A percentile compares a stretch with the other conserved stretches of the same genome.
phyloP scores from a whole-genome alignment of 2,797 vertebrate species.

The Tapera naevia region DNA sequence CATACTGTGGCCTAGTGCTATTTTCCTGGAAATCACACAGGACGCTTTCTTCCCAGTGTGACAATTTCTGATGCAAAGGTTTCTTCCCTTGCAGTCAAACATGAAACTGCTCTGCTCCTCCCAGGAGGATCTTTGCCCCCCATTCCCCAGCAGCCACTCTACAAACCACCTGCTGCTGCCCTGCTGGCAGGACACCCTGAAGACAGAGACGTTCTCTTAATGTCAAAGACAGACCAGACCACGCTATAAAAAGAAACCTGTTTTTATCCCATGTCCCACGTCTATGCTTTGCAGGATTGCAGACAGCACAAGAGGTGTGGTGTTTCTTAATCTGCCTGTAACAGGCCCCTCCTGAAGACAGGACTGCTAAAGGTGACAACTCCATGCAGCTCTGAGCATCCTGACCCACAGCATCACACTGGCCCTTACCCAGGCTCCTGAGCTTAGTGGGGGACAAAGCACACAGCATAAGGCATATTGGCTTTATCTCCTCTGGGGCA shows the following conservation, averaged over 20 bases:
- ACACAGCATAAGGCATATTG: neutral
- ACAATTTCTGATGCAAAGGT: neutral
- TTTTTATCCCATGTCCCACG: neutral
- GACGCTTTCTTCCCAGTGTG: neutral
- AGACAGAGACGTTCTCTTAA: neutral
- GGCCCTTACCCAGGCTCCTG: rapidly evolving
- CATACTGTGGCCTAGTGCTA: neutral
- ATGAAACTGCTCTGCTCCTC: neutral
- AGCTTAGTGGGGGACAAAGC: neutral
- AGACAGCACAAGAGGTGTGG: neutral
- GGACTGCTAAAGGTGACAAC: rapidly evolving
- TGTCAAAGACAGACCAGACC: slow-evolving; percentile 44
- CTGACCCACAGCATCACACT: neutral
- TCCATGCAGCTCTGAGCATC: neutral
- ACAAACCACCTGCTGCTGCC: neutral
- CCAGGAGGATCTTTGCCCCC: neutral
- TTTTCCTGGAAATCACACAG: neutral
- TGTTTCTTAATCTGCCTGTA: neutral
- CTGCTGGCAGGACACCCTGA: neutral
- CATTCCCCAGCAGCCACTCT: neutral
- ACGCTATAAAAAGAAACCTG: slow-evolving; percentile 43
- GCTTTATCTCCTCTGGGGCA: neutral
- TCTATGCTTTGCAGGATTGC: neutral
- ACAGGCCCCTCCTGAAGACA: neutral
- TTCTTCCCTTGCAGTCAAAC: neutral